Evolutionary conservation across 1,140 invertebrate species (phyloP).

Genomic region (Listronotus oregonensis): DNA sequence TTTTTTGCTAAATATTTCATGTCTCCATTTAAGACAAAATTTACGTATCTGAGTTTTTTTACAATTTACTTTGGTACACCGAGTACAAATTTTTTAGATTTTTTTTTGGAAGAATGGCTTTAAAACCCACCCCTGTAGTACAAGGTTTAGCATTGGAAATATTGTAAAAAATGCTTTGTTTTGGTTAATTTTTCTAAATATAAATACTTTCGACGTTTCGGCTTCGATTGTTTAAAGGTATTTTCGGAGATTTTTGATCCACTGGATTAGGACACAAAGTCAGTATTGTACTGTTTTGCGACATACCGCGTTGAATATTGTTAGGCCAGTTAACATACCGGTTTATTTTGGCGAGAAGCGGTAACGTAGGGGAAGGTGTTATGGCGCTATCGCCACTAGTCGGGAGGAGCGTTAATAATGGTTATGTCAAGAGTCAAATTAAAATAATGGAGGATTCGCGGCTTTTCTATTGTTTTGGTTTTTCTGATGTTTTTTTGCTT

Average conservation of each 20-base stretch:
- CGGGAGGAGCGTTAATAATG: too few species aligned
- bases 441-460: too few species aligned
- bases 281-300: too few species aligned
- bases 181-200: neutral
- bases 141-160: constrained; percentile 10
- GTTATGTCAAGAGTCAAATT: too few species aligned
- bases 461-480: too few species aligned
- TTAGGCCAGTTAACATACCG: too few species aligned
- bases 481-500: too few species aligned
- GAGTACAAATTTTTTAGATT: constrained; percentile 36
- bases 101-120: constrained; percentile 48
- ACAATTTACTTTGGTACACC: constrained; percentile 45
- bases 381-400: too few species aligned
- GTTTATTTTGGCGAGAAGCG: too few species aligned
- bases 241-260: neutral
- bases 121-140: constrained; percentile 1
- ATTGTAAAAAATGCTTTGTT: constrained; percentile 34
- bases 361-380: too few species aligned
- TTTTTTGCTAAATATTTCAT: constrained; percentile 48
- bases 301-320: too few species aligned
- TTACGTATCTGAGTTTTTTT: constrained; percentile 53
- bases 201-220: neutral
- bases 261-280: too few species aligned
- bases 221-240: neutral
- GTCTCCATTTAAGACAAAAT: constrained; percentile 44